Evolutionary conservation across 2,113 vertebrate species (phyloP), one percentile per base, ranked within the genome.

Genomic region (Leucoraja erinaceus): DNA sequence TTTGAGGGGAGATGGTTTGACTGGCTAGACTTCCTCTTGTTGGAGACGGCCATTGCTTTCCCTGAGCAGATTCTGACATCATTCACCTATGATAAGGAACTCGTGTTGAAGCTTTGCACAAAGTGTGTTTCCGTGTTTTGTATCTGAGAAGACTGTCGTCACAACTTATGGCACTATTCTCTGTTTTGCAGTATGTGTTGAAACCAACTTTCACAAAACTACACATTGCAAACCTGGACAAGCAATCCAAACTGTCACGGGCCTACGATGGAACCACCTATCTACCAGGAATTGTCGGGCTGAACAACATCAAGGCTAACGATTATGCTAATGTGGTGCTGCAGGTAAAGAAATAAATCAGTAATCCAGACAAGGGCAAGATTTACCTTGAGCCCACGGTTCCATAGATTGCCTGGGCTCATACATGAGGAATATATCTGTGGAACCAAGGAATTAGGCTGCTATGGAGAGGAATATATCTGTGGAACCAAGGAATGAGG

Each of bases 251-350:
- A 94, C 96, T 99, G 54, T 99, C 98, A 33, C 95, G 98, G 20
- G 99, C 99, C 0, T 99, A 99, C 0, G 98, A 99, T 12, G 99
- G 99, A n/a, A 99, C 98, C n/a, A 99, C 98, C 0, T 99, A 99
- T 94, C 95, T 99, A 93, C 99, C 99, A 0, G 99, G 98, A 93
- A 99, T 99, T 0, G 99, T 99, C 93, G 99, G 99, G 6, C 96
- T 99, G 94, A 99, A 99, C 95, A 99, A 99, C 94, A 99, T 99
- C 94, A 99, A 99, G 95, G 98, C 98, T 94, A 99, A 99, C 0
- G 99, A 99, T 95, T 99, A 99, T 0, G 98, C 99, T 94, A 99
- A 99, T 0, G 98, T 98, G 0, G 97, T 99, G 59, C 96, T 99
- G 20, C 99, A 99, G 98, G 99, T 99, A 96, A 66, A 94, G 74